Evolutionary conservation across 2,888 invertebrate species (phyloP).

Genomic region (Xanthostigma xanthostigma): DNA sequence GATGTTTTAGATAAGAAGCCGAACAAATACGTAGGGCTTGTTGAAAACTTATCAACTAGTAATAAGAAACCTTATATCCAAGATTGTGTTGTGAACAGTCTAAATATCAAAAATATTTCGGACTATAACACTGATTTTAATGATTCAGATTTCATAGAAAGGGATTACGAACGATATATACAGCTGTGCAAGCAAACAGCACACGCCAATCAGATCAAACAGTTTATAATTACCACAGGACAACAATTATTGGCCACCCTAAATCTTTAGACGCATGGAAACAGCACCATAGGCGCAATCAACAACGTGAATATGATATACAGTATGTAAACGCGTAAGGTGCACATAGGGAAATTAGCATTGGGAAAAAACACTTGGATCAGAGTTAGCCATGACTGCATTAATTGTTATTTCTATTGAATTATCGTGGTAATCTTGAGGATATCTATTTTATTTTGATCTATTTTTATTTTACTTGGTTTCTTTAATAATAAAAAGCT

Average conservation of each 20-base stretch:
- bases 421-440: no score
- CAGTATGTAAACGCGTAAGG: no score
- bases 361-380: no score
- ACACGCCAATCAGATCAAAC: conserved; percentile 42
- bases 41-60: background rate
- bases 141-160: conserved; percentile 23
- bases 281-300: no score
- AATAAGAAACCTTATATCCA: background rate
- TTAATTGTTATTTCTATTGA: no score
- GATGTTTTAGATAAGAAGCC: background rate
- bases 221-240: conserved; percentile 43
- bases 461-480: no score
- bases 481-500: no score
- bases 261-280: conserved; percentile 20
- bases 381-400: no score
- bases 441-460: no score
- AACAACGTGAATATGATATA: no score
- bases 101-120: background rate
- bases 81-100: background rate
- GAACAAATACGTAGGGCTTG: background rate
- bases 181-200: conserved; percentile 37
- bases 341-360: no score
- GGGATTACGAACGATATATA: conserved; percentile 30
- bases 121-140: background rate
- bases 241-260: conserved; percentile 34